These are phyloP conservation scores for Melanotus villosus DNA, from an alignment of 2,888 invertebrate genomes.

Conservation along the genomic window DNA sequence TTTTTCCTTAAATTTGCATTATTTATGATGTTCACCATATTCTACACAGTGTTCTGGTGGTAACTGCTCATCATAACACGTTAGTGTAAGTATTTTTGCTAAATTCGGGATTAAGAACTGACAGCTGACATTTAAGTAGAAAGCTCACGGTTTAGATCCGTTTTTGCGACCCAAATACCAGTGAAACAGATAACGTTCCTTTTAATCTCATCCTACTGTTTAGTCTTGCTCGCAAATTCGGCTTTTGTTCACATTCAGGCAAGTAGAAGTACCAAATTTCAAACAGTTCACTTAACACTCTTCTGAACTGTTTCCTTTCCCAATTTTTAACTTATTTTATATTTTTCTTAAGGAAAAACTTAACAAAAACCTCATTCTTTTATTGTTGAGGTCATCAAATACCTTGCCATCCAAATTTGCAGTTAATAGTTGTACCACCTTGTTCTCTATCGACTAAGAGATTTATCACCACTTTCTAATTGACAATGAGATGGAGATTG, in stretches of 20 bases:
- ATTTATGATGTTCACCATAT: constrained; percentile 50
- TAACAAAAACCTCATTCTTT: neutral
- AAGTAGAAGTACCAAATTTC: neutral
- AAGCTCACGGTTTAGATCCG: constrained; percentile 64
- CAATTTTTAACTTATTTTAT: neutral
- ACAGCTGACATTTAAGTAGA: constrained; percentile 64
- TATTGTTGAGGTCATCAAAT: constrained; percentile 27
- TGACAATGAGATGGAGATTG: constrained; percentile 34
- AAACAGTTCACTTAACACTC: neutral
- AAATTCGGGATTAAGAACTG: constrained; percentile 51
- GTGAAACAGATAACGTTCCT: constrained; percentile 54
- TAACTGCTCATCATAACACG: constrained; percentile 63
- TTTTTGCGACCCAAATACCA: constrained; percentile 67
- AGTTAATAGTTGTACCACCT: neutral
- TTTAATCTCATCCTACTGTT: constrained; percentile 50
- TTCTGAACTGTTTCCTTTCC: neutral
- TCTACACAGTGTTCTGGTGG: constrained; percentile 61
- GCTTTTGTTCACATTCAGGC: neutral
- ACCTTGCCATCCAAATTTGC: constrained; percentile 1
- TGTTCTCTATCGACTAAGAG: constrained; percentile 6
- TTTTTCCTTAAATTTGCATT: constrained; percentile 50
- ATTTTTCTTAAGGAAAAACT: neutral
- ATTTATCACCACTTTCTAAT: constrained; percentile 24
- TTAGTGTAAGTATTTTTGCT: constrained; percentile 62
- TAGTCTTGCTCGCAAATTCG: constrained; percentile 12